A percentile compares a stretch with the other conserved stretches of the same genome.
Conservation (phyloP, 1,140 invertebrate genomes). For the Drosophila kohkoa region DNA sequence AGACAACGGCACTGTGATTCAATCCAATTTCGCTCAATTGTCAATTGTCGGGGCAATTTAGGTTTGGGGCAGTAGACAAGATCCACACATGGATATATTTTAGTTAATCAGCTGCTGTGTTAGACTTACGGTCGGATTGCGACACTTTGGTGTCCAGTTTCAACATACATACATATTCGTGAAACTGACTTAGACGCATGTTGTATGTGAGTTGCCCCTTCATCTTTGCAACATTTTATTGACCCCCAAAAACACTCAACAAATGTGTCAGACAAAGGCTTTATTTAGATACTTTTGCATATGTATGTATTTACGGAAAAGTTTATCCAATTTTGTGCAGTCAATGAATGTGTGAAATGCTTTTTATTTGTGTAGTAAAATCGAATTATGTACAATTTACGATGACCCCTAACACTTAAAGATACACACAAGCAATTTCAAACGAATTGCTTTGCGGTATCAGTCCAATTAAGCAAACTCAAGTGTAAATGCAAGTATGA, state of each 20-base stretch:
- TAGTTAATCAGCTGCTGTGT: conserved; percentile 60
- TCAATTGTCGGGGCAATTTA: conserved; percentile 80
- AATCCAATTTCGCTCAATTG: conserved; percentile 78
- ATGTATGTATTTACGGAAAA: conserved; percentile 1
- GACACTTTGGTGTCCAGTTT: conserved; percentile 54
- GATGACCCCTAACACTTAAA: background rate
- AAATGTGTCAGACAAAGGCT: background rate
- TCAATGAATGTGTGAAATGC: conserved; percentile 3
- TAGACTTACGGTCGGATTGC: conserved; percentile 45
- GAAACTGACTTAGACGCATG: conserved; percentile 19
- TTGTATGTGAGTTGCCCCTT: conserved; percentile 10
- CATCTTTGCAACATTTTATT: conserved; percentile 23
- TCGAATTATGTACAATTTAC: background rate
- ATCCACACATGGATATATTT: conserved; percentile 60
- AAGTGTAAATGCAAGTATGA: background rate
- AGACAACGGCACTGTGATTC: conserved; percentile 56
- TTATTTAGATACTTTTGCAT: background rate
- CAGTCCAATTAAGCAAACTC: conserved; percentile 4
- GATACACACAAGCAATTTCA: background rate
- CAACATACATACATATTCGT: conserved; percentile 12
- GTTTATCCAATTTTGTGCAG: conserved; percentile 10
- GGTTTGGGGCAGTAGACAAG: conserved; percentile 50
- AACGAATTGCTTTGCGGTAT: background rate
- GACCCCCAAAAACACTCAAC: conserved; percentile 25
- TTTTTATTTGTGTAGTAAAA: background rate